A percentile compares a stretch with the other conserved stretches of the same genome.
Conservation (phyloP, 2,888 invertebrate species). For the Erebia palarica region DNA sequence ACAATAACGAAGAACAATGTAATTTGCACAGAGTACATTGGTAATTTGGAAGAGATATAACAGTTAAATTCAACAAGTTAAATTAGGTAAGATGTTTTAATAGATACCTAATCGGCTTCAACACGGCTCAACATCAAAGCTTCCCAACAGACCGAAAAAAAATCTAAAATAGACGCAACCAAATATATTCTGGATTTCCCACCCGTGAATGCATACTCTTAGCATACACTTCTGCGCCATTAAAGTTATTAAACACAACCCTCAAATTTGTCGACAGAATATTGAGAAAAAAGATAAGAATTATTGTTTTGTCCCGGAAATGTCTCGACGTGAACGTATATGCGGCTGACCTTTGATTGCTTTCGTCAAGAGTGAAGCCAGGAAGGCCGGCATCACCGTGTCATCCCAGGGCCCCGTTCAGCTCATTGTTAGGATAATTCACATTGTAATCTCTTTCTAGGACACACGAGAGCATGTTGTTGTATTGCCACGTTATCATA, state of each 20-base stretch:
- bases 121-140: no score
- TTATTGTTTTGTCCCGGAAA: conserved; percentile 3
- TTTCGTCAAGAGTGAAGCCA: background rate
- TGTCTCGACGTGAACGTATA: background rate
- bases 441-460: conserved; percentile 27
- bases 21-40: no score
- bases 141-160: no score
- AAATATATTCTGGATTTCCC: no score
- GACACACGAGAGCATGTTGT: conserved; percentile 16
- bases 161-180: background rate
- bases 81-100: no score
- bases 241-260: background rate
- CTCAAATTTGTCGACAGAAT: background rate
- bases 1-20: background rate
- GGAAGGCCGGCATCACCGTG: conserved; percentile 17
- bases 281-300: conserved; percentile 12
- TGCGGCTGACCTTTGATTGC: background rate
- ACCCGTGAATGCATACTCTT: no score
- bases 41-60: no score
- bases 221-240: background rate
- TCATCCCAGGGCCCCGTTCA: conserved; percentile 19
- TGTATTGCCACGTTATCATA: conserved; percentile 23
- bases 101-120: no score
- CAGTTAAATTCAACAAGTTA: no score
- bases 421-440: conserved; percentile 21